Base-by-base conservation (phyloP, 1,140 invertebrate genomes). In the Sycobia sp. region DNA sequence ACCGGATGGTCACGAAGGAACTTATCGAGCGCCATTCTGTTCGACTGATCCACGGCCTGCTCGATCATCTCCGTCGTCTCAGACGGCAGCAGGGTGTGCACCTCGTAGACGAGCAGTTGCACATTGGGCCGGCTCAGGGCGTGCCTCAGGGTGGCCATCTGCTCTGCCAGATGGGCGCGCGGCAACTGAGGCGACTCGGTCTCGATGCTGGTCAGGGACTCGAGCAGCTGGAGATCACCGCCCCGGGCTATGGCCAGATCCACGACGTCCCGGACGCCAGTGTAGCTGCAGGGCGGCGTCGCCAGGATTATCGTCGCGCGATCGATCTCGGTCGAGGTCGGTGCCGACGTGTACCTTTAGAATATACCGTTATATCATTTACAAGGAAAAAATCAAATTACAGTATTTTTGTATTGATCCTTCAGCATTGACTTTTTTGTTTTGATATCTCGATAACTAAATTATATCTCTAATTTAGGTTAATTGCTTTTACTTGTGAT, bases 271-370 rank as follows among this genome's bases (percentile, higher is more conserved):
- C 80, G 84, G 9, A 91, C 85, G 2, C 89, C 89, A 0, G 88
- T 90, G 67, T 91, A 91, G 1, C 89, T 91, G 69, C 89, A 91
- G 0, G 88, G 88, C 0, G 91, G 90, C 1, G 88, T 88, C 4
- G 89, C 90, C 63, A 91, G 79, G 3, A 89, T 86, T 0, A 89
- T 87, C 0, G 90, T 89, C 0, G 89, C 89, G 18, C 87, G 85
- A 59, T 90, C 86, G 65, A 91, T 80, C 16, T 82, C 76, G 2
- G 72, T 39, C 2, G 73, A 72, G 5, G 55, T 13, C 2, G 69
- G 64, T 9, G 73, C 64, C 18, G 62, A 54, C 0, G 62, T 39
- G 49, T 79, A 80, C 34, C 77, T 79, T 47, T 47, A 16, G 3
- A 2, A 39, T n/a, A n/a, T n/a, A n/a, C n/a, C n/a, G n/a, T n/a